A percentile compares a stretch with the other conserved stretches of the same genome.
Evolutionary conservation across 2,888 invertebrate genomes (phyloP).

Genomic region (Heteropelma amictum): DNA sequence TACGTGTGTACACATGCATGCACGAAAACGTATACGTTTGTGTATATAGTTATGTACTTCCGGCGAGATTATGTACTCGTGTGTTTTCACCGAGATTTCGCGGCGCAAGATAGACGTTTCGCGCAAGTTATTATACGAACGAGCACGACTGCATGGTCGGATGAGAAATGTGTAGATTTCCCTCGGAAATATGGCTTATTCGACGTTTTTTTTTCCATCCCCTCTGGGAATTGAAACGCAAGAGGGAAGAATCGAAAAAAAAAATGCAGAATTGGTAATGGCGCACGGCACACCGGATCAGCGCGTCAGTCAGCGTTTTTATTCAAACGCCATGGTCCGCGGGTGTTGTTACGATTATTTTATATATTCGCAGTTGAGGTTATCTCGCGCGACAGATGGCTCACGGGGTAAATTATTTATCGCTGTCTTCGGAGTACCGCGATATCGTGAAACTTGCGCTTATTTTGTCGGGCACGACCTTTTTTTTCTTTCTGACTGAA

Average conservation of each 20-base stretch:
- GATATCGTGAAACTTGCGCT: neutral
- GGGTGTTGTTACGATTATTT: too few relatives aligned
- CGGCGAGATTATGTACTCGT: neutral
- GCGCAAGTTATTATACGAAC: constrained; percentile 13
- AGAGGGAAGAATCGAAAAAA: constrained; percentile 2
- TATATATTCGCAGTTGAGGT: too few relatives aligned
- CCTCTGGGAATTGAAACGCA: neutral
- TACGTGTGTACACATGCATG: too few relatives aligned
- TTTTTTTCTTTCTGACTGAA: neutral
- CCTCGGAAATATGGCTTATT: neutral
- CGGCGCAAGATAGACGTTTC: constrained; percentile 17
- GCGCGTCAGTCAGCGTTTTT: constrained; percentile 37
- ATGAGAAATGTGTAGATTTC: constrained; percentile 2
- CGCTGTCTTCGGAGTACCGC: neutral
- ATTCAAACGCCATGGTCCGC: too few relatives aligned
- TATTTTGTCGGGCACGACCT: neutral
- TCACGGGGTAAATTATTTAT: too few relatives aligned
- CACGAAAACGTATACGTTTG: too few relatives aligned
- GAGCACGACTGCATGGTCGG: neutral
- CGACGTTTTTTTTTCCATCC: constrained; percentile 3
- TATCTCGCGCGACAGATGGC: too few relatives aligned
- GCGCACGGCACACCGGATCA: constrained; percentile 12
- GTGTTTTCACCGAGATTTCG: neutral
- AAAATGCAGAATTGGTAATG: constrained; percentile 18
- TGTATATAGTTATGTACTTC: neutral